These are phyloP conservation scores for Conistra vaccinii DNA, from an alignment of 2,888 invertebrate species.

Conservation along the genomic window DNA sequence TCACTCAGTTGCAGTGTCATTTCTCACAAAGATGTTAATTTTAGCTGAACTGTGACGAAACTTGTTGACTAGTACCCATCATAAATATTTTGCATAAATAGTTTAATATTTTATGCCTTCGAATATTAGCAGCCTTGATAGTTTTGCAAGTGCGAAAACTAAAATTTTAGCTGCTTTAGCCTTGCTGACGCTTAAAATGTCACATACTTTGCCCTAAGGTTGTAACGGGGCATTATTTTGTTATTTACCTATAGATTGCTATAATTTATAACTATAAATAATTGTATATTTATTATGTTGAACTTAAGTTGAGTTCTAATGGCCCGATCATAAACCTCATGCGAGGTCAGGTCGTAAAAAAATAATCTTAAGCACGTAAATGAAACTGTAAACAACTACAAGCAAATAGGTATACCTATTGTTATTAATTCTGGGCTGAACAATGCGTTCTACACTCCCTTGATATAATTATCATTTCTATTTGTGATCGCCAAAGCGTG, in stretches of 20 bases:
- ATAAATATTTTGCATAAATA: conserved; percentile 5
- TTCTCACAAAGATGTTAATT: conserved; percentile 20
- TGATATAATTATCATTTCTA: no score
- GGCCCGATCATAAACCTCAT: not conserved
- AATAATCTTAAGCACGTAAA: not conserved
- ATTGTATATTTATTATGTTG: not conserved
- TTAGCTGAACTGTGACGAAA: conserved; percentile 11
- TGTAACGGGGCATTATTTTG: not conserved
- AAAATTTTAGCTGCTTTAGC: not conserved
- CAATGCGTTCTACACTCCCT: not conserved
- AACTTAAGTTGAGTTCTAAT: not conserved
- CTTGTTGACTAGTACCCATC: not conserved
- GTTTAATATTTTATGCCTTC: conserved; percentile 9
- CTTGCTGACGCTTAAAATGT: conserved; percentile 13
- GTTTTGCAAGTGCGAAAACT: conserved; percentile 20
- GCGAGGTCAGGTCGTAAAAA: not conserved
- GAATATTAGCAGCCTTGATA: conserved; percentile 14
- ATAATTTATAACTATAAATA: not conserved
- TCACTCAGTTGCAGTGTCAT: not conserved
- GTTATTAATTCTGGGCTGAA: not conserved
- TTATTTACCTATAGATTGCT: not conserved
- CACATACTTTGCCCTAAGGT: not conserved
- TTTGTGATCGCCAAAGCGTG: not conserved
- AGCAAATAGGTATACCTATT: not conserved
- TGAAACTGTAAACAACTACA: not conserved